These are phyloP conservation scores for Fopius arisanus DNA, from an alignment of 1,140 invertebrate species.

Conservation along the genomic window DNA sequence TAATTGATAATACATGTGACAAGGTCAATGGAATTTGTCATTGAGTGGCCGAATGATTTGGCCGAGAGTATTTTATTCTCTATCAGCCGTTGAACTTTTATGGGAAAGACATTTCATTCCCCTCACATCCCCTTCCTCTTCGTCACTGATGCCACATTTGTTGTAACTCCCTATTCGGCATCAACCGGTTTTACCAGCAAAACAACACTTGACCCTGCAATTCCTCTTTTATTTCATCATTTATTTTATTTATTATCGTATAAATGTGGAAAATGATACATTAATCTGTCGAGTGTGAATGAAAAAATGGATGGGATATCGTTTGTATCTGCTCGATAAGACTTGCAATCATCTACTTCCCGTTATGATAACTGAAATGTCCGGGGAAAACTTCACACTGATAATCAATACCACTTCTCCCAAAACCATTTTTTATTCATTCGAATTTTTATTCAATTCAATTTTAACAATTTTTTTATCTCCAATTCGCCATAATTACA, in stretches of 20 bases:
- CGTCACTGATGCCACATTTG: conserved; percentile 16
- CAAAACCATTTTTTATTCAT: background rate
- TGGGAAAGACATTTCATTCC: conserved; percentile 14
- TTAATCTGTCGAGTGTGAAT: background rate
- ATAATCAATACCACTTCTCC: conserved; percentile 2
- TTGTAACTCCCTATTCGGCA: conserved; percentile 37
- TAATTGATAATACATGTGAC: background rate
- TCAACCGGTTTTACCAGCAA: conserved; percentile 37
- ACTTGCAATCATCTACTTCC: background rate
- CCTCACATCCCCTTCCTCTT: background rate
- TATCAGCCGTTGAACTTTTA: conserved; percentile 38
- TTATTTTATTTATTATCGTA: background rate
- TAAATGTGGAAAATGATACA: background rate
- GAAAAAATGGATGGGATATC: background rate
- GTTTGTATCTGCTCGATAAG: conserved; percentile 4
- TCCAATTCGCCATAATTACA: too few relatives aligned
- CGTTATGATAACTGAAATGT: conserved; percentile 1
- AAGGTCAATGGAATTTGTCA: conserved; percentile 22
- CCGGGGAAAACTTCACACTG: background rate
- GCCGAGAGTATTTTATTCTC: background rate
- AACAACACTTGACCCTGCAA: conserved; percentile 18
- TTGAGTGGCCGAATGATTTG: background rate
- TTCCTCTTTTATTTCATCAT: background rate
- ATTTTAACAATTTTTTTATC: too few relatives aligned
- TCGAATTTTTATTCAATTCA: background rate